phyloP scores from a whole-genome alignment of 2,113 vertebrate genomes.

The Acanthisitta chloris region DNA sequence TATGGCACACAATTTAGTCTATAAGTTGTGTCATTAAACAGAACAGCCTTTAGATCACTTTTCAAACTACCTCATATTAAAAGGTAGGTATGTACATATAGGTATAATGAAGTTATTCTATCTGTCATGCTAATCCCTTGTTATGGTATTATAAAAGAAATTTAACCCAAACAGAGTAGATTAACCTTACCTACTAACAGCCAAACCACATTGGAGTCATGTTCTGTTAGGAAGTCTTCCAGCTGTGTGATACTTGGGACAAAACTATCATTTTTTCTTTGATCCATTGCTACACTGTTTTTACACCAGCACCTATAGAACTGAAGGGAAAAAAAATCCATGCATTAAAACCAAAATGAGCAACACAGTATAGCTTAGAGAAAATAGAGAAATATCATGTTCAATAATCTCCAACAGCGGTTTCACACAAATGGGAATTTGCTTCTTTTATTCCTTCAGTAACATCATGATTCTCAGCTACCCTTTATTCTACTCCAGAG shows the following conservation, averaged over 20 bases:
- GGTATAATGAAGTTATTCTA: neutral
- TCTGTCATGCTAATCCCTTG: neutral
- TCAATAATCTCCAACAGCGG: neutral
- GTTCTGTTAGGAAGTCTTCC: conserved; percentile 89
- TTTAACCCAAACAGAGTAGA: neutral
- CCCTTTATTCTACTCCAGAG: neutral
- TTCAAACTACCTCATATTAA: neutral
- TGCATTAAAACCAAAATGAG: neutral
- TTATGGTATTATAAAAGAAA: neutral
- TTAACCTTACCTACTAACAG: conserved; percentile 88
- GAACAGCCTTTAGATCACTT: neutral
- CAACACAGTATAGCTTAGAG: neutral
- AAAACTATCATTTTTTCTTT: conserved; percentile 86
- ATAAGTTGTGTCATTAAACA: neutral
- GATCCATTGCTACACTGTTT: conserved; percentile 73
- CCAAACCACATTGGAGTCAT: conserved; percentile 96
- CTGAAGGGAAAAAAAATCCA: neutral
- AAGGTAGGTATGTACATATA: neutral
- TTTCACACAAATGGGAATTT: neutral
- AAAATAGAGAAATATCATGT: rapidly evolving
- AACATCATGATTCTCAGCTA: neutral
- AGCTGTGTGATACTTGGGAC: conserved; percentile 86
- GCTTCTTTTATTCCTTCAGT: neutral
- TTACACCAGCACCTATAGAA: conserved; percentile 40
- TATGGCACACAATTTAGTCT: neutral